Conservation (phyloP, 2,888 invertebrate species). For the Sminthurides aquaticus region DNA sequence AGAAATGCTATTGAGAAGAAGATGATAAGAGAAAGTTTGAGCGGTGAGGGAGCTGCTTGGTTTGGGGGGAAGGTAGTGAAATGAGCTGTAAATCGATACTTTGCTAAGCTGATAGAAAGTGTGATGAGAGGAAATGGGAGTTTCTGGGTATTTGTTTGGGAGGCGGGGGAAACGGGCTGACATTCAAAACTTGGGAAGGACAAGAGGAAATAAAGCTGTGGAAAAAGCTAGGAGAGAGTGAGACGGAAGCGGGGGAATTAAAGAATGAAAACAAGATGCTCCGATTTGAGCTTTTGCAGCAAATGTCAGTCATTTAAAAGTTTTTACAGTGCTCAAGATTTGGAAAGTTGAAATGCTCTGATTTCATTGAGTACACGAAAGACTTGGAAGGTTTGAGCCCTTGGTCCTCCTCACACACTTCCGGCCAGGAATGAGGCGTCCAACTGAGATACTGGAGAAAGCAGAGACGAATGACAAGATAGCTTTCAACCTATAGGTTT, state of each 20-base stretch:
- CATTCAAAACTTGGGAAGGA: background rate
- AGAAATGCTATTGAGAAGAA: background rate
- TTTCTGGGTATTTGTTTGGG: background rate
- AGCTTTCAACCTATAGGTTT: too few relatives aligned
- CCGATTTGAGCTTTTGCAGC: background rate
- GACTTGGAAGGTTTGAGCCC: too few relatives aligned
- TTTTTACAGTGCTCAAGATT: background rate
- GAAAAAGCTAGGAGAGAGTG: too few relatives aligned
- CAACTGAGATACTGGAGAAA: too few relatives aligned
- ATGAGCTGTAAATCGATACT: constrained; percentile 24
- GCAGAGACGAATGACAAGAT: too few relatives aligned
- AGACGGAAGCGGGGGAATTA: too few relatives aligned
- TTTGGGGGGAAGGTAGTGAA: constrained; percentile 14
- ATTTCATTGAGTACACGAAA: too few relatives aligned
- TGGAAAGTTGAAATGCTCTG: background rate
- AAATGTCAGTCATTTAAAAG: background rate
- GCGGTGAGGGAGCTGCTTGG: background rate
- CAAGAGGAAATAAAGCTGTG: background rate
- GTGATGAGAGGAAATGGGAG: constrained; percentile 7
- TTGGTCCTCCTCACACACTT: too few relatives aligned
- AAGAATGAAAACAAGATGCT: background rate
- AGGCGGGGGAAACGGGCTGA: background rate
- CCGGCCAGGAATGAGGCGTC: too few relatives aligned
- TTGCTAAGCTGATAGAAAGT: constrained; percentile 16
- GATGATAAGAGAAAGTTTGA: background rate